phyloP scores from a whole-genome alignment of 2,113 vertebrate genomes.

The Agapornis roseicollis region DNA sequence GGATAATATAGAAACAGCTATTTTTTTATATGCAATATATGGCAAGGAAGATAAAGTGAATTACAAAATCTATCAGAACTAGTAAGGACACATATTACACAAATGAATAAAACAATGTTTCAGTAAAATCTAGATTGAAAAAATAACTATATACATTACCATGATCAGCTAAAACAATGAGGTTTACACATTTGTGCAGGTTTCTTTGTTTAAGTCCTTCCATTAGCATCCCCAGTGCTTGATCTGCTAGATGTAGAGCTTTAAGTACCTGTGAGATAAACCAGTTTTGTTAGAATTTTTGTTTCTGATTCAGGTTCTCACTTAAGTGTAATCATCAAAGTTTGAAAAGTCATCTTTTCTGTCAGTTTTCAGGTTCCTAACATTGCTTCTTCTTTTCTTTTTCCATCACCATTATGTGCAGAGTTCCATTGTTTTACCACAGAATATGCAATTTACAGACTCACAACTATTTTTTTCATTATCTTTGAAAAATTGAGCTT shows the following conservation, averaged over 20 bases:
- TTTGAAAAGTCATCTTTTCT: not conserved
- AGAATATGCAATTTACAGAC: not conserved
- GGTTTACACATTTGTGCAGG: slow-evolving; percentile 86
- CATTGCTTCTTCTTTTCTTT: not conserved
- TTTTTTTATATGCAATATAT: not conserved
- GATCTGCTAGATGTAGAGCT: slow-evolving; percentile 82
- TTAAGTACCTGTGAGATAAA: slow-evolving; percentile 75
- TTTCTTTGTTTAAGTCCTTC: slow-evolving; percentile 85
- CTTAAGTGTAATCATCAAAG: not conserved
- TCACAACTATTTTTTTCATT: not conserved
- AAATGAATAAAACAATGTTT: not conserved
- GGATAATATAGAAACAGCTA: not conserved
- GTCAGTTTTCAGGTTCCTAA: not conserved
- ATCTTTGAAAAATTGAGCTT: not conserved
- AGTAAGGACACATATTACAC: not conserved
- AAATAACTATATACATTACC: slow-evolving; percentile 74
- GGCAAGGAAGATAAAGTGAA: not conserved
- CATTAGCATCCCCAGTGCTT: slow-evolving; percentile 85
- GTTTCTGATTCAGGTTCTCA: not conserved
- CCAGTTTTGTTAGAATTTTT: not conserved
- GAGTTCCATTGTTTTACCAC: not conserved
- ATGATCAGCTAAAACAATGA: slow-evolving; percentile 91
- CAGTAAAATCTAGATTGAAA: not conserved
- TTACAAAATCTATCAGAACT: not conserved
- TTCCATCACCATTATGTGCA: not conserved